Evolutionary conservation across 2,113 vertebrate genomes (phyloP), one percentile per base, ranked within the genome.

Genomic region (Sardina pilchardus): DNA sequence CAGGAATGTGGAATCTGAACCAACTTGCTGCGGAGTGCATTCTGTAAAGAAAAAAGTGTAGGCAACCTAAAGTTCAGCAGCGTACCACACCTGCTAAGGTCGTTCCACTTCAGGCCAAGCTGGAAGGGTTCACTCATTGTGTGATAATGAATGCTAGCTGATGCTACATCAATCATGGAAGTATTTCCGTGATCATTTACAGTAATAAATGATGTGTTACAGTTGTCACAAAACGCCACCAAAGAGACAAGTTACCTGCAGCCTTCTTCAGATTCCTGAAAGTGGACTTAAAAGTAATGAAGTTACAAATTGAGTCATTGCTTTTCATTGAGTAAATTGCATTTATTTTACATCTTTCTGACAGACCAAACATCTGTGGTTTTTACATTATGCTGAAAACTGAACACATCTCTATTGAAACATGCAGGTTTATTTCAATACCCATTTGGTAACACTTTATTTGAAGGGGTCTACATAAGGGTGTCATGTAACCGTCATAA

Each of bases 1-100:
- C 75, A 87, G 84, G 87, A 91, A 91, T 88, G 88, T 88, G 88
- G 89, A 92, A 93, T 94, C 87, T 78, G 86, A 86, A 82, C 83
- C 85, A 89, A 90, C 88, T 90, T 88, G 85, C 81, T 85, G 50
- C 71, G 53, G 53, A 56, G 19, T 24, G 19, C 16, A 50, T 36
- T 50, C 59, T 89, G 7, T 17, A 24, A 5, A 56, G 53, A 7
- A 84, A 56, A 14, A 71, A 30, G 81, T 86, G 83, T 44, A 83
- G 53, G 75, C 9, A 21, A 56, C 81, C 34, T 34, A 88, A 78
- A 83, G 85, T 86, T 83, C 85, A 83, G 84, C 85, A 85, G 82
- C 87, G 71, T 88, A 75, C 45, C 50, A 84, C 34, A 48, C 81
- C 82, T 80, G 26, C 85, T 84, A 83, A 80, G 85, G 82, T 85